Evolutionary conservation across 37 sponge, comb jelly and placozoan species (phyloP), one percentile per base, ranked within the genome.

Genomic region (Halichondria panicea): DNA sequence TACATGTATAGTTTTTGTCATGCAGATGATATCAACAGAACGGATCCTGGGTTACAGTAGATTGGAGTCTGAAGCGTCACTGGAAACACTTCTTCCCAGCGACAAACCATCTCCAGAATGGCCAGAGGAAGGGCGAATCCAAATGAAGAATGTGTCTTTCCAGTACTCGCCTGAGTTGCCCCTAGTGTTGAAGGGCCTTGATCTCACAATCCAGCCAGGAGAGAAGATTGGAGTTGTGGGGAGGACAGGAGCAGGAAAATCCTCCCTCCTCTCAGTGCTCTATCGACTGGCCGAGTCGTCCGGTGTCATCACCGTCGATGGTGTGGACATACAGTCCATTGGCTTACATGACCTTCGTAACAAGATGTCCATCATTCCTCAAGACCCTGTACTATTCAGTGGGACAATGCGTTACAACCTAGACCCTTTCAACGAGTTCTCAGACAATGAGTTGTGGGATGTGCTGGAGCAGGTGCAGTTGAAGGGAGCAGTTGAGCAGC

Each of bases 191-290:
- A 87, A 87, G 66, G 38, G 46, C 27, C 62, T 92, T n/a, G 42
- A 63, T 27, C 79, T 71, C 66, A 24, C 55, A 28, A 78, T 92
- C 64, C 40, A 79, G 45, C 59, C 88, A 0, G 34, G 75, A 65
- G 92, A 92, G 70, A 92, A 92, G 76, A 81, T 92, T 67, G 96
- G 96, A 27, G 88, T 95, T 67, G 90, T 95, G 5, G 96, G 96
- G 38, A 66, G 96, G 3, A 95, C 96, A 50, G 96, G 96, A 39
- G 96, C 96, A 39, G 96, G 96, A 55, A 95, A 95, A 71, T 92
- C 93, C 34, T 95, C 96, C 0, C 71, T 95, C 21, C 65, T 85
- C 42, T 63, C 89, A 48, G 81, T 92, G 4, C 80, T 95, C 43
- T 95, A 87, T 80, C 27, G 96, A 66, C 53, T 95, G 68, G 96